Percentiles rank a stretch among this genome's conserved stretches.
Conservation (phyloP, 1,140 invertebrate species). For the Diabrotica undecimpunctata region DNA sequence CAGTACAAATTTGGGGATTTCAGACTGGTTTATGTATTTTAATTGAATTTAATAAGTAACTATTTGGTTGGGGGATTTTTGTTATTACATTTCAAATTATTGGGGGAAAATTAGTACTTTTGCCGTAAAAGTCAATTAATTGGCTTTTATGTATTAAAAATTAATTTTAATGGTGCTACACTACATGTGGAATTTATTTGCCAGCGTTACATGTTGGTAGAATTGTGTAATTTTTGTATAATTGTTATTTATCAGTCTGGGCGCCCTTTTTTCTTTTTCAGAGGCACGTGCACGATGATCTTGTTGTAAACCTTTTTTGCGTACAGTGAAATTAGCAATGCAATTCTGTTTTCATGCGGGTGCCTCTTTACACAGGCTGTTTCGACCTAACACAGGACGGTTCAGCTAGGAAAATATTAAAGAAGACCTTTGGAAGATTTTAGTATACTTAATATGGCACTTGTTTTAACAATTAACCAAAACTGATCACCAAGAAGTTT, state of each 20-base stretch:
- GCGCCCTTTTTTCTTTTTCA: slow-evolving; percentile 62
- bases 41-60: background rate
- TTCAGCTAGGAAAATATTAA: slow-evolving; percentile 11
- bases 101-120: background rate
- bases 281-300: slow-evolving; percentile 69
- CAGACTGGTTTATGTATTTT: slow-evolving; percentile 39
- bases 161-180: background rate
- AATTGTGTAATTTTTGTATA: background rate
- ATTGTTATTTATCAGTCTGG: slow-evolving; percentile 54
- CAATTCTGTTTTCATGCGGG: slow-evolving; percentile 45
- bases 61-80: background rate
- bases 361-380: slow-evolving; percentile 38
- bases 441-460: slow-evolving; percentile 1
- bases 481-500: background rate
- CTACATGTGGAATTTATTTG: background rate
- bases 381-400: slow-evolving; percentile 6
- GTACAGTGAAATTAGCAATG: slow-evolving; percentile 39
- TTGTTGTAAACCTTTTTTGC: slow-evolving; percentile 43
- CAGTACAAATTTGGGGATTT: slow-evolving; percentile 37
- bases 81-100: background rate
- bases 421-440: slow-evolving; percentile 20
- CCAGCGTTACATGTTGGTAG: background rate
- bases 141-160: background rate
- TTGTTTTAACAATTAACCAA: slow-evolving; percentile 1
- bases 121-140: background rate